Conservation (phyloP, 2,113 vertebrate genomes). For the Sigmodon hispidus region DNA sequence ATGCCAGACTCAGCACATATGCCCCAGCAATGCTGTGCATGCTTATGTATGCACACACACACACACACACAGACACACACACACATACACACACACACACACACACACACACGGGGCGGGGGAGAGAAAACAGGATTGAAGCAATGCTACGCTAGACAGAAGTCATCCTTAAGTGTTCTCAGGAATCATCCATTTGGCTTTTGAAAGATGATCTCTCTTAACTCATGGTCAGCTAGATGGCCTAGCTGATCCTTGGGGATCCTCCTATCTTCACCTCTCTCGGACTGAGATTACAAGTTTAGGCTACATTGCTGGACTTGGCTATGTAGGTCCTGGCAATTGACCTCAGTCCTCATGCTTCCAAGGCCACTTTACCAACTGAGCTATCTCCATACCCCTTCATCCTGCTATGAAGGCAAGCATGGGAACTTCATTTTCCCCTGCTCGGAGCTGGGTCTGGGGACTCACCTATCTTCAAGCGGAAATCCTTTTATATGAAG, state of each 20-base stretch:
- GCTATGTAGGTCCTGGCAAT: not conserved
- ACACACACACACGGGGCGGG: not conserved
- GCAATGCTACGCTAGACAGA: no score
- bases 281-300: not conserved
- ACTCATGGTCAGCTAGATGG: not conserved
- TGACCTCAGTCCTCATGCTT: not conserved
- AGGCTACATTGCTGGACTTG: not conserved
- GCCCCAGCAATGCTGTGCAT: not conserved
- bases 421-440: not conserved
- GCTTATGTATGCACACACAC: rapidly evolving
- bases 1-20: not conserved
- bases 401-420: not conserved
- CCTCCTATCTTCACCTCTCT: not conserved
- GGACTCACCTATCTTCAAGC: not conserved
- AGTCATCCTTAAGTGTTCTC: no score
- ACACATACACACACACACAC: no score
- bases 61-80: not conserved
- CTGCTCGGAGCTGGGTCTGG: not conserved
- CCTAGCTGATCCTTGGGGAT: not conserved
- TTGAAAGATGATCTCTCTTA: not conserved
- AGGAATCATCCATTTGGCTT: not conserved
- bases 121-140: not conserved
- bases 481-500: constrained; percentile 62
- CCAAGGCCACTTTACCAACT: not conserved
- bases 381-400: not conserved